Evolutionary conservation across 30 jellyfish, hydroid and myxozoan species (phyloP).

Genomic region (Aurelia aurita complex sp. Pacific): DNA sequence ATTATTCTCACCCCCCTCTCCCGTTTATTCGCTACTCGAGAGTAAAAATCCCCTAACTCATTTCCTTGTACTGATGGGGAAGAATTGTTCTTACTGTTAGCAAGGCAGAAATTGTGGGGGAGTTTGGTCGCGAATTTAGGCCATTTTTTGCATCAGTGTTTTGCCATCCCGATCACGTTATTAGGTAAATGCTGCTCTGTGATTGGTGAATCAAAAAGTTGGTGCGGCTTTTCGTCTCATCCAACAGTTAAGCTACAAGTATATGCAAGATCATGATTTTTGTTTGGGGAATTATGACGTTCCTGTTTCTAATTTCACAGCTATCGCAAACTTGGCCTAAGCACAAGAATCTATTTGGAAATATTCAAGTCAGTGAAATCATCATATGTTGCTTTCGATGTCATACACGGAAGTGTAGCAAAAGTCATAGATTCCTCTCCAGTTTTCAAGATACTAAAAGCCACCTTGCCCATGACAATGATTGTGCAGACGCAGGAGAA

Average conservation of each 20-base stretch:
- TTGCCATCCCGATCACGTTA: too few relatives aligned
- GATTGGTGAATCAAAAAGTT: background rate
- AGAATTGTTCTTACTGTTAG: too few relatives aligned
- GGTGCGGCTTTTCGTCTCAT: background rate
- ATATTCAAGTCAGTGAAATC: slow-evolving; percentile 61
- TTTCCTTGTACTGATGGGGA: too few relatives aligned
- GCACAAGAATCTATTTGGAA: slow-evolving; percentile 48
- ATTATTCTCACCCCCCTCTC: too few relatives aligned
- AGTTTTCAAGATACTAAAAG: slow-evolving; percentile 9
- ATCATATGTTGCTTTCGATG: slow-evolving; percentile 62
- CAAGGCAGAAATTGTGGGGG: too few relatives aligned
- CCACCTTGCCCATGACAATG: slow-evolving; percentile 38
- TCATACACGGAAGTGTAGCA: slow-evolving; percentile 41
- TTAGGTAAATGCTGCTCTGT: too few relatives aligned
- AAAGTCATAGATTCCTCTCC: slow-evolving; percentile 50
- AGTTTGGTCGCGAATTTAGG: too few relatives aligned
- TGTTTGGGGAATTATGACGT: background rate
- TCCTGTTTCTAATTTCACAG: slow-evolving; percentile 19
- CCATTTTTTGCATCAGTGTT: too few relatives aligned
- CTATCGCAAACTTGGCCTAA: slow-evolving; percentile 76
- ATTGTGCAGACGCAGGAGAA: slow-evolving; percentile 19
- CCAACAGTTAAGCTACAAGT: background rate
- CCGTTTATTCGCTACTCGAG: too few relatives aligned
- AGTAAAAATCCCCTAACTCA: too few relatives aligned
- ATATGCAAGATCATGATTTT: background rate